Evolutionary conservation across 2,797 vertebrate species (phyloP), one percentile per base, ranked within the genome.

Genomic region (Cottoperca gobio): DNA sequence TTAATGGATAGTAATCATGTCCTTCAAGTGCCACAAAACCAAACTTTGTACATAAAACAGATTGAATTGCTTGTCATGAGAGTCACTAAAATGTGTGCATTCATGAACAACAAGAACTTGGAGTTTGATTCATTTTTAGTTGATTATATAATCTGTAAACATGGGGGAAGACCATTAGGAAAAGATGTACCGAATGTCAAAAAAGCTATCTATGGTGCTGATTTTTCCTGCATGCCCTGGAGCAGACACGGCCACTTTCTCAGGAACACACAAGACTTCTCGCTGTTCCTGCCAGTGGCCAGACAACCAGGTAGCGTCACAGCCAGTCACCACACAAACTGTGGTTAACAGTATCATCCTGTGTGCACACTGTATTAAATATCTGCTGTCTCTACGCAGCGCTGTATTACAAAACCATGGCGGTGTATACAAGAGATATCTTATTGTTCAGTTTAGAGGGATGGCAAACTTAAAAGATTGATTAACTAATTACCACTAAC

Each of bases 121-220:
- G 9, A 17, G 42, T 33, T 43, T 21, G 16, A 42, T 28, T 58
- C 0, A 23, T 39, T 59, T 54, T 39, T 43, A 14, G 13, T 24
- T 31, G 5, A 68, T 72, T 60, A 62, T 8, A 66, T 48, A 59
- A 78, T 39, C 61, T 45, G 67, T 28, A 76, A 43, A 61, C 37
- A 66, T 48, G 50, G 21, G 14, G 28, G 43, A 53, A 52, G 48
- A 42, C 33, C n/a, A 52, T 78, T 68, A 72, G 42, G 37, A 26
- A 71, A 53, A 28, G 11, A 42, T 42, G 21, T 48, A 52, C 3
- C 19, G 28, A 70, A 64, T 70, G 45, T 39, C 21, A 49, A 37
- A 55, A 59, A 17, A 6, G 59, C 50, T 42, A 12, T 72, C 48
- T 50, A n/a, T 62, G 61, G 49, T 43, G 26, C 65, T 57, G 66